phyloP scores from a whole-genome alignment of 2,888 invertebrate species.

The Acronicta alni region DNA sequence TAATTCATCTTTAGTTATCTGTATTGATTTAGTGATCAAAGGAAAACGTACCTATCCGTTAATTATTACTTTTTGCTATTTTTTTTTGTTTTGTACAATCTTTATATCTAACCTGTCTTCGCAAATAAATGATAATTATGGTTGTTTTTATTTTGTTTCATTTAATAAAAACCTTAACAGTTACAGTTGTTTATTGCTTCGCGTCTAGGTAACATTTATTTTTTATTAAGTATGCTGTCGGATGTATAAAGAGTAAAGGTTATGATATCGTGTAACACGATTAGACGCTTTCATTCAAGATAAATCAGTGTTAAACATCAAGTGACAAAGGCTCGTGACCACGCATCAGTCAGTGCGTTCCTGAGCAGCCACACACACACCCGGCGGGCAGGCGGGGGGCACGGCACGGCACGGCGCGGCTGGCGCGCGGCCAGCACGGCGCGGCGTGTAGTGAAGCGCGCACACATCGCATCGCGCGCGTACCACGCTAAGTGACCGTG shows the following conservation, averaged over 20 bases:
- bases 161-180: slow-evolving; percentile 3
- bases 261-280: too few relatives aligned
- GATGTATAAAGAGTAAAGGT: not conserved
- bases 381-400: slow-evolving; percentile 3
- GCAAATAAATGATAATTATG: too few relatives aligned
- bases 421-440: slow-evolving; percentile 18
- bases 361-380: not conserved
- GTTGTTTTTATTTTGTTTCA: slow-evolving; percentile 3
- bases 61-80: slow-evolving; percentile 4
- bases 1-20: slow-evolving; percentile 20
- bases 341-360: not conserved
- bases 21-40: slow-evolving; percentile 39
- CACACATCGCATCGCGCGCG: slow-evolving; percentile 2
- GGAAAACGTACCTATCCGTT: slow-evolving; percentile 13
- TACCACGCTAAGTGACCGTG: slow-evolving; percentile 3
- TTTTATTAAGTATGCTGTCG: slow-evolving; percentile 20
- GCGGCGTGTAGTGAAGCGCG: slow-evolving; percentile 7
- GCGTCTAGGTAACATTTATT: slow-evolving; percentile 8
- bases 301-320: not conserved
- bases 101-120: too few relatives aligned
- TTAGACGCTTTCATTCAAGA: not conserved
- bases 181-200: slow-evolving; percentile 25
- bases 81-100: too few relatives aligned
- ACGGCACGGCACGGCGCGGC: not conserved
- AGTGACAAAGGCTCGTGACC: not conserved